These are phyloP conservation scores for Megathymus violae DNA, from an alignment of 1,140 invertebrate genomes.

Conservation along the genomic window DNA sequence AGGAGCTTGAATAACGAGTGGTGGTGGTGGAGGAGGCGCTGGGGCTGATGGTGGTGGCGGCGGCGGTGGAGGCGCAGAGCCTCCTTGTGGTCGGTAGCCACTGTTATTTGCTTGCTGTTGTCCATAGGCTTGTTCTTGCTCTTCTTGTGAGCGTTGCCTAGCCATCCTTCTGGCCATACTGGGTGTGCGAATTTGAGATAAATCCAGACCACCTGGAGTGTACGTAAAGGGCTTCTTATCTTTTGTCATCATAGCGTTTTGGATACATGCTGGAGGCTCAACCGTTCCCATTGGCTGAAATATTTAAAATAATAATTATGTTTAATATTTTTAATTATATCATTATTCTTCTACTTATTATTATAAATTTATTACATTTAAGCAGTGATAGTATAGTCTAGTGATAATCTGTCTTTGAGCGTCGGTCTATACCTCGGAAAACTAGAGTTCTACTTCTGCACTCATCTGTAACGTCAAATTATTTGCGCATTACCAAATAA, in stretches of 20 bases:
- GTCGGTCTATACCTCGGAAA: no score
- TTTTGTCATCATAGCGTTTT: constrained; percentile 97
- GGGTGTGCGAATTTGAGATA: constrained; percentile 95
- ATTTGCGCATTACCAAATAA: no score
- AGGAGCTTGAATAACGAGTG: constrained; percentile 80
- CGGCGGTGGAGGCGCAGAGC: constrained; percentile 83
- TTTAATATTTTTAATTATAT: no score
- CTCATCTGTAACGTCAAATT: no score
- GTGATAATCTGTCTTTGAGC: no score
- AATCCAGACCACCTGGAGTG: constrained; percentile 94
- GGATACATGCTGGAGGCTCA: constrained; percentile 94
- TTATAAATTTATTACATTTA: no score
- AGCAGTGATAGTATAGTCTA: no score
- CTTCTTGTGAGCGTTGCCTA: constrained; percentile 84
- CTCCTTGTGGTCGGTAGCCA: constrained; percentile 81
- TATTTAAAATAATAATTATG: no score
- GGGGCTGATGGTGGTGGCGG: constrained; percentile 81
- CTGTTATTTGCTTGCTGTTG: constrained; percentile 61
- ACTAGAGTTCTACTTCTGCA: no score
- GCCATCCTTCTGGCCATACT: constrained; percentile 93
- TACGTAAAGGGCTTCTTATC: constrained; percentile 98
- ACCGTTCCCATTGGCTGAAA: constrained; percentile 72
- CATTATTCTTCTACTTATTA: no score
- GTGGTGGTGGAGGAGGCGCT: constrained; percentile 83
- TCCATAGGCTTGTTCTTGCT: constrained; percentile 81